Evolutionary conservation across 2,797 vertebrate species (phyloP), one percentile per base, ranked within the genome.

Genomic region (Huso huso): DNA sequence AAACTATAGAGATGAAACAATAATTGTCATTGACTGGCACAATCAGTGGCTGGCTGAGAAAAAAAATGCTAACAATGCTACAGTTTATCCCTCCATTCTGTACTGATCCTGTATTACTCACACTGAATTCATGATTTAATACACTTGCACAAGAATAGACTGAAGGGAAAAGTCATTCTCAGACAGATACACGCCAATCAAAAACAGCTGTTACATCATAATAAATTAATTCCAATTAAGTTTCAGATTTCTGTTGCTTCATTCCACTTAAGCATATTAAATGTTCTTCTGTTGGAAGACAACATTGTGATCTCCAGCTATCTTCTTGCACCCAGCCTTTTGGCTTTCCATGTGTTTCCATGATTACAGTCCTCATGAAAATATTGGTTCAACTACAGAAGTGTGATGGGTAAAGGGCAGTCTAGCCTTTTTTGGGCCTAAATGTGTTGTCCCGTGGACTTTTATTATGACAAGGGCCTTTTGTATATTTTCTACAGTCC

Each of bases 1-100:
- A 77, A 75, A 77, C 68, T 65, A 15, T 82, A 78, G 74, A 76
- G 83, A 84, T 80, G 83, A 87, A 83, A 86, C 83, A 77, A 82
- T 76, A 68, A 63, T 79, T 77, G 77, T 77, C 51, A 71, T 23
- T 60, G 70, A 83, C 76, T 85, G 88, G 84, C 86, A 90, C 87
- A 88, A 81, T 84, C 23, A 37, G 23, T 37, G 23, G 23, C 23
- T 79, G 61, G 75, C 81, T 79, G 78, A 74, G 79, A 83, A 75
- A 86, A 86, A 84, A 37, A 37, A 18, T 18, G 15, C 15, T 37
- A 37, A 3, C 2, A 37, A 37, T 37, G 23, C 23, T 37, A 37
- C 23, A 37, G 23, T 37, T 3, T 37, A 37, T 3, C 23, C 23
- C 23, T 37, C 23, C 23, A 37, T 37, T 37, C 23, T 37, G 23